Evolutionary conservation across 2,888 invertebrate genomes (phyloP).

Genomic region (Diaphora mendica): DNA sequence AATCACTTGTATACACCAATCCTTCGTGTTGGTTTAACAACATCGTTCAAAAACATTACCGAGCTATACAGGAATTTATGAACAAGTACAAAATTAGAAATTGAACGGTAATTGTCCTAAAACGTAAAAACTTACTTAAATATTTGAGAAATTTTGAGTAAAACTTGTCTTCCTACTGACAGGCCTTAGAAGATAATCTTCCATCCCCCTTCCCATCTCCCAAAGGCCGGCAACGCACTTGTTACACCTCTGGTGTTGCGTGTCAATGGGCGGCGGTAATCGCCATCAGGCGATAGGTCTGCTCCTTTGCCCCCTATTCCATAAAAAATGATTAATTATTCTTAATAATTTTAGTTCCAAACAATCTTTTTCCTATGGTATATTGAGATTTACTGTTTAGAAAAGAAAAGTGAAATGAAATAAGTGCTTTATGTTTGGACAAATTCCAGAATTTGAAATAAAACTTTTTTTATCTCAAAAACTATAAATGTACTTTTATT

Average conservation of each 20-base stretch:
- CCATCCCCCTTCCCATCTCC: too few species aligned
- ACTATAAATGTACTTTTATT: not conserved
- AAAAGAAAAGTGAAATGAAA: not conserved
- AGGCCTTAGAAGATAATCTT: too few species aligned
- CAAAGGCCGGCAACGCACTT: too few species aligned
- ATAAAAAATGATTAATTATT: too few species aligned
- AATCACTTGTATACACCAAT: constrained; percentile 59
- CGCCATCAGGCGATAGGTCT: too few species aligned
- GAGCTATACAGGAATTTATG: constrained; percentile 8
- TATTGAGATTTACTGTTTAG: not conserved
- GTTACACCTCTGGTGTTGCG: too few species aligned
- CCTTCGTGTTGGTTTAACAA: constrained; percentile 41
- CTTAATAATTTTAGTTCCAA: not conserved
- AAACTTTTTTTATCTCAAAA: not conserved
- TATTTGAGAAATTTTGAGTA: not conserved
- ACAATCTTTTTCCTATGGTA: not conserved
- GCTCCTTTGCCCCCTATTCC: too few species aligned
- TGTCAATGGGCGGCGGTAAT: too few species aligned
- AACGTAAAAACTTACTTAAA: not conserved
- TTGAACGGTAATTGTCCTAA: constrained; percentile 1
- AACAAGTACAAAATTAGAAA: constrained; percentile 2
- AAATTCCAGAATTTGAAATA: not conserved
- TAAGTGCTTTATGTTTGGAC: not conserved
- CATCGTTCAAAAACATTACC: constrained; percentile 17
- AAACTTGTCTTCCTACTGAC: not conserved